These are phyloP conservation scores for Netelia melanura DNA, from an alignment of 2,888 invertebrate species.

Conservation along the genomic window DNA sequence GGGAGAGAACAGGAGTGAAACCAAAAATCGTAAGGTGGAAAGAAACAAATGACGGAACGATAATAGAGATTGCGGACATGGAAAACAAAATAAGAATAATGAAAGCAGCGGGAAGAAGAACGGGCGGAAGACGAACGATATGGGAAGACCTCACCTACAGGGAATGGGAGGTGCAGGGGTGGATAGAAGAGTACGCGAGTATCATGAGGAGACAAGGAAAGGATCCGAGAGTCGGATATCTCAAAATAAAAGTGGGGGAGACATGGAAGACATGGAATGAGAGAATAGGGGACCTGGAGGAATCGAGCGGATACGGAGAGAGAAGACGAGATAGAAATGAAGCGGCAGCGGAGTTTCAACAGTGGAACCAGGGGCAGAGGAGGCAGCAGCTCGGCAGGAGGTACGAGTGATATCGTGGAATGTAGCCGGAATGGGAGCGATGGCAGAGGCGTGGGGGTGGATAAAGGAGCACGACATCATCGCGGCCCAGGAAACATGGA, in stretches of 20 bases:
- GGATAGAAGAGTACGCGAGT: no score
- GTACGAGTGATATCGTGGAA: constrained; percentile 4
- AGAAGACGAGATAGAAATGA: neutral
- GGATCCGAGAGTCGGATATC: neutral
- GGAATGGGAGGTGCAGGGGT: no score
- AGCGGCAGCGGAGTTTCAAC: constrained; percentile 6
- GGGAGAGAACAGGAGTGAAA: no score
- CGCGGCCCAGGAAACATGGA: constrained; percentile 21
- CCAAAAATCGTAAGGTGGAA: no score
- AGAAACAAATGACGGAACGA: no score
- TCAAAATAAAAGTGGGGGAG: neutral
- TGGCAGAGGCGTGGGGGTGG: neutral
- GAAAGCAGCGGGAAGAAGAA: no score
- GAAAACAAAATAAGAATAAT: no score
- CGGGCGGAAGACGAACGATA: no score
- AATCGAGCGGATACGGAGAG: neutral
- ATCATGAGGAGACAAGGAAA: neutral
- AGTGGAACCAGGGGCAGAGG: neutral
- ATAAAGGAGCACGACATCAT: constrained; percentile 15
- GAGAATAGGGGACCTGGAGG: neutral
- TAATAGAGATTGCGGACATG: no score
- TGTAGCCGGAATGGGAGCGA: constrained; percentile 4
- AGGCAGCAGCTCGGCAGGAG: neutral
- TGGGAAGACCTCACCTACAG: no score
- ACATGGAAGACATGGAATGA: constrained; percentile 16